A percentile compares a stretch with the other conserved stretches of the same genome.
phyloP scores from a whole-genome alignment of 2,888 invertebrate genomes.

The Rhogogaster chlorosoma region DNA sequence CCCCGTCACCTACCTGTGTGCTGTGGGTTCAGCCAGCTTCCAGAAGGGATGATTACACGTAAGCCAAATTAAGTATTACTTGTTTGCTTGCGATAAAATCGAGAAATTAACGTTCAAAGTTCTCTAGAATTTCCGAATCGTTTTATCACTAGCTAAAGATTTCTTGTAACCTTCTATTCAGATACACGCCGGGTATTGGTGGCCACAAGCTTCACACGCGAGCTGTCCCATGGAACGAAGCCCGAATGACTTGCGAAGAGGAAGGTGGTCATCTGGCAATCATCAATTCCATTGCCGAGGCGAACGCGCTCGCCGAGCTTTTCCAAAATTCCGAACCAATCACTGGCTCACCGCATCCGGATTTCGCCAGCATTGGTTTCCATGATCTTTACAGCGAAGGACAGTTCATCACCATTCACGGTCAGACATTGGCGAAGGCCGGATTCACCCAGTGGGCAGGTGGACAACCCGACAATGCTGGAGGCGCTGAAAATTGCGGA shows the following conservation, averaged over 20 bases:
- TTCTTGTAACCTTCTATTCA: neutral
- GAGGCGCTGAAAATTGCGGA: constrained; percentile 15
- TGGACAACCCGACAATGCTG: constrained; percentile 20
- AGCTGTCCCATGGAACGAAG: constrained; percentile 75
- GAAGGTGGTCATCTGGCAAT: constrained; percentile 74
- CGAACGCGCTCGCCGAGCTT: constrained; percentile 60
- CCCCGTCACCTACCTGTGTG: neutral
- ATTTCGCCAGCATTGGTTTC: constrained; percentile 13
- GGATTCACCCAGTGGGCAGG: neutral
- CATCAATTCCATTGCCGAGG: constrained; percentile 73
- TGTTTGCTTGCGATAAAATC: neutral
- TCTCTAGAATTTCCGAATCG: too few species aligned
- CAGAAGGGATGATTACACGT: constrained; percentile 9
- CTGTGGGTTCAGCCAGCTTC: neutral
- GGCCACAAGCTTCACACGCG: constrained; percentile 74
- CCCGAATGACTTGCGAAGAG: constrained; percentile 72
- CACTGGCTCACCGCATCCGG: neutral
- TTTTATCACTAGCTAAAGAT: neutral
- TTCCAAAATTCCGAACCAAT: neutral
- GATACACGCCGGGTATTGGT: neutral
- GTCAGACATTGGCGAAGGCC: constrained; percentile 23
- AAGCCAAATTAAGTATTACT: neutral
- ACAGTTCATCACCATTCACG: constrained; percentile 6
- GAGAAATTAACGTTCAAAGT: neutral
- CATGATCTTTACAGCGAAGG: constrained; percentile 19